These are phyloP conservation scores for Linnaemya tessellans DNA, from an alignment of 2,888 invertebrate genomes.

Conservation along the genomic window DNA sequence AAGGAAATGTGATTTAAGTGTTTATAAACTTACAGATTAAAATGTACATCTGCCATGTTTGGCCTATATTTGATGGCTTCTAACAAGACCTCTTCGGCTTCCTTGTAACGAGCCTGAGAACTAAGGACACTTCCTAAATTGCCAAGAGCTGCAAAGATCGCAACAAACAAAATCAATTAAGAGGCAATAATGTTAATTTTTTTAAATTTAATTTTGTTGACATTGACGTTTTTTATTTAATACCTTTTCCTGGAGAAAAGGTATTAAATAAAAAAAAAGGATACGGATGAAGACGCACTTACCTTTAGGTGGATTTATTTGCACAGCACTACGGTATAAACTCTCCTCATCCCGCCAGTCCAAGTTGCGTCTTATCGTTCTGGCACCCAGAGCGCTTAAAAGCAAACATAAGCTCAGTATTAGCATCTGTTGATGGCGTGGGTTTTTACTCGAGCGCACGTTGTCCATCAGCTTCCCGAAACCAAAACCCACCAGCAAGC, in stretches of 20 bases:
- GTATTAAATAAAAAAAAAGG: too few species aligned
- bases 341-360: slow-evolving; percentile 98
- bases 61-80: slow-evolving; percentile 94
- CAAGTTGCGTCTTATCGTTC: slow-evolving; percentile 91
- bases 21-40: slow-evolving; percentile 94
- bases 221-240: too few species aligned
- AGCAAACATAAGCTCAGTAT: slow-evolving; percentile 84
- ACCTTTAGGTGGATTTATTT: slow-evolving; percentile 99
- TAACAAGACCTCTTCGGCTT: slow-evolving; percentile 96
- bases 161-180: slow-evolving; percentile 15
- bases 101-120: slow-evolving; percentile 91
- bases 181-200: too few species aligned
- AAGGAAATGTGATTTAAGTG: background rate
- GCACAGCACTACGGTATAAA: slow-evolving; percentile 94
- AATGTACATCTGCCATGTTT: slow-evolving; percentile 99
- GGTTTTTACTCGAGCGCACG: slow-evolving; percentile 81
- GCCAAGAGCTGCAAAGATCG: slow-evolving; percentile 90
- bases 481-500: slow-evolving; percentile 92
- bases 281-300: slow-evolving; percentile 66
- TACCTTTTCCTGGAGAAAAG: too few species aligned
- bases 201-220: too few species aligned
- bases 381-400: slow-evolving; percentile 88
- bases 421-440: slow-evolving; percentile 77
- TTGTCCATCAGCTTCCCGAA: slow-evolving; percentile 84
- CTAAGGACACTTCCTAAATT: slow-evolving; percentile 98